Evolutionary conservation across 92 coral and sea anemone genomes (phyloP), one percentile per base, ranked within the genome.

Genomic region (Parazoanthus swiftii): DNA sequence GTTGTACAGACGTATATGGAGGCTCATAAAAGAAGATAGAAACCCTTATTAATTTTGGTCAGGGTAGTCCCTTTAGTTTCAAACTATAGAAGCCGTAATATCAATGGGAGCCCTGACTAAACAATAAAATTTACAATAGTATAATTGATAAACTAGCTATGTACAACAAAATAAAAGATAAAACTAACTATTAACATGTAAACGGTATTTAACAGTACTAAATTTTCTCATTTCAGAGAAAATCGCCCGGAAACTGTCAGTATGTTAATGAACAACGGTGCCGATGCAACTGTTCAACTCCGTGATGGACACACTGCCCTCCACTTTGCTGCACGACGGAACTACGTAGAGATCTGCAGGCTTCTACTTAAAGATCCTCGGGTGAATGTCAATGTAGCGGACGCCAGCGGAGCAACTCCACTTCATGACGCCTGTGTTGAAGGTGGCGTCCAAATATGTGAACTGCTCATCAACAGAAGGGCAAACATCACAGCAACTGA

Each of bases 241-340:
- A 80, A 80, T 35, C 5, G 20, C 59, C 9, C 6, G 56, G 59
- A 81, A 59, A 81, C 43, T 16, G 68, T 21, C 50, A 50, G 48
- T 21, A 42, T 74, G 9, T 59, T 35, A 50, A 63, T 44, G 50
- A 74, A 25, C 50, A 48, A 77, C 9, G 84, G 89, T 33, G 75
- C 72, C 21, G 43, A 73, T 9, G 10, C 88, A 44, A 37, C 73
- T n/a, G 63, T 78, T 38, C 44, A 44, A 25, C 90, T 91, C 21
- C 79, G 33, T 48, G 88, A 79, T 9, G 98, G 98, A 9, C 59
- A 68, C 25, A 89, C 95, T 4, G 83, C 90, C 0, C 90, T 94
- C 16, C 95, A 94, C 42, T 85, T 91, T 29, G 95, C 93, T 7
- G 93, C 98, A 6, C 86, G 95, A 42, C 89, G 92, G 65, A 91